Evolutionary conservation across 2,888 invertebrate genomes (phyloP), one percentile per base, ranked within the genome.

Genomic region (Priocnemis perturbator): DNA sequence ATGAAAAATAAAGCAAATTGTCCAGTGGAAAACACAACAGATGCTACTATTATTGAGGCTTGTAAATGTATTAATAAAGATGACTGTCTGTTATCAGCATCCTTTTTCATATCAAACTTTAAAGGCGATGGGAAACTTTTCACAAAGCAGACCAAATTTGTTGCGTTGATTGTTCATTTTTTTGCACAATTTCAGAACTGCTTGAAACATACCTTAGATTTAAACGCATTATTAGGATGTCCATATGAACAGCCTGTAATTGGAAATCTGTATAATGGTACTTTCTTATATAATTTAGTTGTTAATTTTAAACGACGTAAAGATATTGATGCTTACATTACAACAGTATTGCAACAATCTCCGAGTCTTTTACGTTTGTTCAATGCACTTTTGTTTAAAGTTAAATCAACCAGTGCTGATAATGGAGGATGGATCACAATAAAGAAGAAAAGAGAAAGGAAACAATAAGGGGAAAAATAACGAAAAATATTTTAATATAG

Each of bases 221-320:
- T 96, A 11, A 96, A 96, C 89, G 90, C 89, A 0, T 83, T 96
- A 48, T 90, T 95, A 60, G 90, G 91, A 66, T 90, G 88, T 67
- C 93, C 94, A 0, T 93, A 92, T 82, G 84, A 90, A 45, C 87
- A 90, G 74, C 91, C 92, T 50, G 89, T 90, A 47, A 91, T 94
- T 82, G 91, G 91, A n/a, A 92, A 92, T 79, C 90, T 92, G 71
- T 95, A 92, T 77, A 94, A 95, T 87, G 95, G 96, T 0, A 94
- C 95, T 0, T 93, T 95, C 87, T 86, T 94, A 0, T 96, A 95
- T 81, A 96, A 96, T 89, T 88, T 94, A 26, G 93, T 93, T 67
- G 88, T 89, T 30, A 92, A 93, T 87, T 90, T 95, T 58, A 91
- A 91, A 70, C 91, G 90, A 72, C 91, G 93, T 21, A 72, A 84